These are phyloP conservation scores for Cebus imitator DNA, from an alignment of 2,113 vertebrate species.

Conservation along the genomic window DNA sequence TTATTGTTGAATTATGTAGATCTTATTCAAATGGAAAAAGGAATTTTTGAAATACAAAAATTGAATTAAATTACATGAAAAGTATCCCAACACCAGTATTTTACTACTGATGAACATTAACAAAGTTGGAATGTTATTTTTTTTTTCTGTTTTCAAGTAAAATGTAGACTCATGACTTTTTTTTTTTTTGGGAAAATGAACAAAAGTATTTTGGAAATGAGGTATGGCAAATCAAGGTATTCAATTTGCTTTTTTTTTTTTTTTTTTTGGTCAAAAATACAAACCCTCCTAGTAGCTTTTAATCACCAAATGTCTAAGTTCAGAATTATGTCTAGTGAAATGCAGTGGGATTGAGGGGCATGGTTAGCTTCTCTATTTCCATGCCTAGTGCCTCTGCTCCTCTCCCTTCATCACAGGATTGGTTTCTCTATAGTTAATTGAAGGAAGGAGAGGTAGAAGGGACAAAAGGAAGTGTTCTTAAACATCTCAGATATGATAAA, in stretches of 20 bases:
- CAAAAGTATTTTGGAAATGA: too few species aligned
- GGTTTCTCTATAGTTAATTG: not conserved
- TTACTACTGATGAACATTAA: not conserved
- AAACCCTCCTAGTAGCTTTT: not conserved
- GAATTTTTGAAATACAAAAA: not conserved
- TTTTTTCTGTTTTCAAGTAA: not conserved
- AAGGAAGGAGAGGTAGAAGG: not conserved
- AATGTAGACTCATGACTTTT: not conserved
- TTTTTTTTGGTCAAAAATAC: not conserved
- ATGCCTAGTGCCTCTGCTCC: not conserved
- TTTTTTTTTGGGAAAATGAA: too few species aligned
- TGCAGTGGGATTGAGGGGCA: not conserved
- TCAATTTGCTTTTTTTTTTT: slow-evolving; percentile 13
- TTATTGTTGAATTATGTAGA: slow-evolving; percentile 19
- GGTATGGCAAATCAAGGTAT: too few species aligned
- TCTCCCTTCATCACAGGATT: not conserved
- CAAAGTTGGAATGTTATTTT: not conserved
- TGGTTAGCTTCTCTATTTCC: not conserved
- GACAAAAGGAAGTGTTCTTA: not conserved
- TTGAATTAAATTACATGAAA: not conserved
- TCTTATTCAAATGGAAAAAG: slow-evolving; percentile 33
- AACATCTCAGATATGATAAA: not conserved
- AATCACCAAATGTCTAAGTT: not conserved
- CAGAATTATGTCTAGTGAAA: not conserved
- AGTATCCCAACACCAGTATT: not conserved